phyloP scores from a whole-genome alignment of 2,888 invertebrate genomes.

The Aleiodes alternator region DNA sequence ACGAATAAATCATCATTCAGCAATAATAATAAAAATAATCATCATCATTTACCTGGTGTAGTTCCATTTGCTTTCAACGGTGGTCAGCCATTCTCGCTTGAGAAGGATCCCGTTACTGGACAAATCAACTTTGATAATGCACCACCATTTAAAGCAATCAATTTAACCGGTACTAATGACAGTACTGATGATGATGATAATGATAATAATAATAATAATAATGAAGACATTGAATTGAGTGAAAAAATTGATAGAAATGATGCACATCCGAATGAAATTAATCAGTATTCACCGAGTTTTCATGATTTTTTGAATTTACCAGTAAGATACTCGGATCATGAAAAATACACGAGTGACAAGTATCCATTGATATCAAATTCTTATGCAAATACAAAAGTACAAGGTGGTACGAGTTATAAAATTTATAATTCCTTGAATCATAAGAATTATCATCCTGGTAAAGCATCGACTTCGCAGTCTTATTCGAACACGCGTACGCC shows the following conservation, averaged over 20 bases:
- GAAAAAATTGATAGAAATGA: constrained; percentile 16
- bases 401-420: constrained; percentile 76
- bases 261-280: constrained; percentile 78
- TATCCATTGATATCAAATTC: constrained; percentile 84
- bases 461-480: constrained; percentile 45
- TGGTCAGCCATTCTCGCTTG: constrained; percentile 83
- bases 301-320: constrained; percentile 83
- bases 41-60: constrained; percentile 43
- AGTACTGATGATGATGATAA: constrained; percentile 56
- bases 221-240: constrained; percentile 48
- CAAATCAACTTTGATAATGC: constrained; percentile 79
- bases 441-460: constrained; percentile 54
- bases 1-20: constrained; percentile 2
- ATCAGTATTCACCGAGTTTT: constrained; percentile 80
- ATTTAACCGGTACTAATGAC: constrained; percentile 63
- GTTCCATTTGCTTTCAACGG: constrained; percentile 78
- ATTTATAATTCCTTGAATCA: constrained; percentile 66
- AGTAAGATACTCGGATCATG: constrained; percentile 82
- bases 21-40: background rate
- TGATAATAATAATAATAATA: constrained; percentile 26
- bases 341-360: constrained; percentile 76
- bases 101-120: constrained; percentile 83
- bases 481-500: constrained; percentile 52
- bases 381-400: constrained; percentile 84
- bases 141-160: constrained; percentile 67